These are phyloP conservation scores for Melitaea cinxia DNA, from an alignment of 1,140 invertebrate genomes.

Conservation along the genomic window DNA sequence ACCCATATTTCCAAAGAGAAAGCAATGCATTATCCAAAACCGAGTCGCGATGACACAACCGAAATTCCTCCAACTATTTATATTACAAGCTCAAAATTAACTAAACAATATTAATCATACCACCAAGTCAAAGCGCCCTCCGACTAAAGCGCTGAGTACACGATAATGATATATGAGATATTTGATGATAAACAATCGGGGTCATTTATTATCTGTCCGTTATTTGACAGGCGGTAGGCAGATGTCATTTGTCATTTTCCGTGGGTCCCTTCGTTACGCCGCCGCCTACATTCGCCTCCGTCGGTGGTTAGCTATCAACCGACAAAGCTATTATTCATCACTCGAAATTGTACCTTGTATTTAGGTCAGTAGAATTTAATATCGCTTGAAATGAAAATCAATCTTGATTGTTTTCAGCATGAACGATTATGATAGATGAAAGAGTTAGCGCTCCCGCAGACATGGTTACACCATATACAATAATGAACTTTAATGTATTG, in stretches of 20 bases:
- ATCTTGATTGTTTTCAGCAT: constrained; percentile 82
- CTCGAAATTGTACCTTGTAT: constrained; percentile 44
- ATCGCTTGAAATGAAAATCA: constrained; percentile 58
- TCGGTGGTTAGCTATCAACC: constrained; percentile 76
- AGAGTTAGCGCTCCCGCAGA: constrained; percentile 79
- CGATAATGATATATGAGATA: constrained; percentile 81
- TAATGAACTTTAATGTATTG: constrained; percentile 47
- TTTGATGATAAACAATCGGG: constrained; percentile 83
- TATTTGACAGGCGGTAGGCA: constrained; percentile 83
- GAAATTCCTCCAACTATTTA: constrained; percentile 72
- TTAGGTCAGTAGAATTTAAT: constrained; percentile 34
- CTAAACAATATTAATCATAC: constrained; percentile 80
- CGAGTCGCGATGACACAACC: constrained; percentile 53
- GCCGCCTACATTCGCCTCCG: constrained; percentile 72
- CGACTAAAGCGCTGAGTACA: constrained; percentile 65
- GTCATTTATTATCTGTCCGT: constrained; percentile 83
- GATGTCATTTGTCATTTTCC: constrained; percentile 83
- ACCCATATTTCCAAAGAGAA: not conserved
- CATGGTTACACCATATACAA: constrained; percentile 38
- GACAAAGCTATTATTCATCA: constrained; percentile 53
- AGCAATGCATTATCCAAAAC: constrained; percentile 22
- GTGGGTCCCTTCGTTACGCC: constrained; percentile 80
- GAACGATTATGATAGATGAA: constrained; percentile 82
- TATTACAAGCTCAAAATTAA: constrained; percentile 76
- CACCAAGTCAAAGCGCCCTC: constrained; percentile 61